phyloP scores from a whole-genome alignment of 2,113 vertebrate species.

The Acanthisitta chloris region DNA sequence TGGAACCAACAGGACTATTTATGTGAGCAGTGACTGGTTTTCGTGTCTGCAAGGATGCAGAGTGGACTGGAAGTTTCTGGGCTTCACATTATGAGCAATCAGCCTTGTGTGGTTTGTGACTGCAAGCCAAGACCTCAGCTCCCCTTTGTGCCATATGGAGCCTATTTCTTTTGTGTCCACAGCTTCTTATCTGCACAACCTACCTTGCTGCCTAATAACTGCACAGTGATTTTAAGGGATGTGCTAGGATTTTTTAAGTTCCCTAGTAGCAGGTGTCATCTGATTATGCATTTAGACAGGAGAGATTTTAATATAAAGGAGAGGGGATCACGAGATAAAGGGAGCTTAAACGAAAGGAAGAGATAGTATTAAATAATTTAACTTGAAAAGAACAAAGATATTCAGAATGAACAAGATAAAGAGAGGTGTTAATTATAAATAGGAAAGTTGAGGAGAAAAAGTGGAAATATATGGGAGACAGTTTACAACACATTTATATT shows the following conservation, averaged over 20 bases:
- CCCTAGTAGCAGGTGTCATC: not conserved
- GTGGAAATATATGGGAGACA: conserved; percentile 57
- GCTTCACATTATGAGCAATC: not conserved
- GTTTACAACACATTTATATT: conserved; percentile 68
- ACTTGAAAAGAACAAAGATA: conserved; percentile 59
- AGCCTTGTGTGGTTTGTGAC: not conserved
- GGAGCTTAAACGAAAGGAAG: conserved; percentile 48
- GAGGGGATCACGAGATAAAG: conserved; percentile 60
- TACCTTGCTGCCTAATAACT: not conserved
- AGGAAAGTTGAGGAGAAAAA: conserved; percentile 61
- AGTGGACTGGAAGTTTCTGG: not conserved
- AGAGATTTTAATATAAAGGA: conserved; percentile 61
- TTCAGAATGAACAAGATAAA: conserved; percentile 66
- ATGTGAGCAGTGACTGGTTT: not conserved
- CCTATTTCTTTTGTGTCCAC: not conserved
- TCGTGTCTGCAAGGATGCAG: not conserved
- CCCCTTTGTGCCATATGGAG: not conserved
- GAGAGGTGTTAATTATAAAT: conserved; percentile 69
- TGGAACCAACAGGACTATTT: not conserved
- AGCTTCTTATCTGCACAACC: not conserved
- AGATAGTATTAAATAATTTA: conserved; percentile 65
- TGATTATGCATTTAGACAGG: conserved; percentile 50
- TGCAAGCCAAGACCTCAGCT: accelerated
- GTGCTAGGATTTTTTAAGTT: conserved; percentile 5
- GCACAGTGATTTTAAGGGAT: not conserved